Evolutionary conservation across 1,140 invertebrate genomes (phyloP), one percentile per base, ranked within the genome.

Genomic region (Drosophila sp.): DNA sequence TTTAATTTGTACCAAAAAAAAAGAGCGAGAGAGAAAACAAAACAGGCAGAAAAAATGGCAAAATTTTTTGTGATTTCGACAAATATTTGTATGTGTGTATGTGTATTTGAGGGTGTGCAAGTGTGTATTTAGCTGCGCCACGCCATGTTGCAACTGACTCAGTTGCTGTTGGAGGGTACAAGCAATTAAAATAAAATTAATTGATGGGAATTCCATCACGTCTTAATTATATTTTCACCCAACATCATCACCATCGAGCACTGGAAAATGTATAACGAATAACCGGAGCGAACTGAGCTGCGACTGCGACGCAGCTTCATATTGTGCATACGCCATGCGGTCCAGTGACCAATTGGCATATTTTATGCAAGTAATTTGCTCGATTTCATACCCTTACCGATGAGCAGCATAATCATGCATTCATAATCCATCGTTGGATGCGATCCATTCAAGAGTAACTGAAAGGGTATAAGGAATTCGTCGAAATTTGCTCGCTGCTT

Each of bases 151-250:
- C 69, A 61, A 67, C 66, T 75, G 76, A 83, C 60, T 77, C 66
- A 85, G 77, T 66, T 68, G 80, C 64, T 68, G 27, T 50, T 50
- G 44, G 66, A 25, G 56, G 44, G 55, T 50, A 50, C 4, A 47
- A 61, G 71, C 78, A 74, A 78, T 84, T 78, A 63, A 89, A 87
- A 89, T 66, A 47, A 78, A 83, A 89, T 83, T 89, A 87, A 84
- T 87, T 89, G 73, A 78, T 75, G 74, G 63, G 77, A 89, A 87
- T 89, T 89, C 80, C 77, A 80, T 77, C 84, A 80, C 66, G 63
- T 74, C 73, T 80, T 84, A 89, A 87, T 89, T 87, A 73, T 70
- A 80, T 66, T 78, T 66, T 60, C 63, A 72, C 58, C 58, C 70
- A 72, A 66, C 35, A 40, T 50, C 35, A 17, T 17, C 17, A 17